Base-by-base conservation (phyloP, 2,888 invertebrate genomes). In the Caenorhabditis afra region DNA sequence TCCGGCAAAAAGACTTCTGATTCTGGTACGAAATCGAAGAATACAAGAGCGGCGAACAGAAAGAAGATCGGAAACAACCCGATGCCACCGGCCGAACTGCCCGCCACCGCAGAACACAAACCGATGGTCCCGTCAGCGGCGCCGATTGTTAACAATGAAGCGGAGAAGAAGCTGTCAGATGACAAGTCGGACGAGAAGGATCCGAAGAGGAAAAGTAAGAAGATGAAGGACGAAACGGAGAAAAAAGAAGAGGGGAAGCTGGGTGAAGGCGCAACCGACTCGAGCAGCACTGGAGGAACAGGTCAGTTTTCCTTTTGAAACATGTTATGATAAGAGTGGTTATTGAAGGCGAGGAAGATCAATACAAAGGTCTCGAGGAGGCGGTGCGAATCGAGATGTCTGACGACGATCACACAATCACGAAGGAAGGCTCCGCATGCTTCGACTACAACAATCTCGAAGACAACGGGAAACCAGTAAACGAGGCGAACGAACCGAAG, bases 361-460 rank as follows among this genome's bases (percentile, higher is more conserved):
- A n/a, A n/a, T n/a, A n/a, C n/a, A n/a, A n/a, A n/a, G 4, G 7
- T 7, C 29, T 29, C 29, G 76, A 76, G 37, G 57, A 57, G 20
- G 68, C 76, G 12, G 23, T 68, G 20, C 61, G 76, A 4, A 67
- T 76, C 44, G 68, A 76, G 35, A 62, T 76, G 62, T 16, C 23
- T 35, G 76, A 68, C 41, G 76, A 76, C 20, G 68, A 76, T 41
- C 62, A 71, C 44, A 71, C 71, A 18, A 11, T 41, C 41, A 14
- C 7, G 4, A 41, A 41, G 12, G 49, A 45, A 29, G 1, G 10
- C 10, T 59, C 68, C 18, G 61, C 44, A 1, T 70, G 68, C 16
- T 10, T 61, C 7, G 61, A 70, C 45, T 52, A 22, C 7, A 50
- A 59, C 50, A 41, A 68, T 16, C 11, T 12, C 11, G 14, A 37